Evolutionary conservation across 2,113 vertebrate species (phyloP).

Genomic region (Dipodomys stephensi): DNA sequence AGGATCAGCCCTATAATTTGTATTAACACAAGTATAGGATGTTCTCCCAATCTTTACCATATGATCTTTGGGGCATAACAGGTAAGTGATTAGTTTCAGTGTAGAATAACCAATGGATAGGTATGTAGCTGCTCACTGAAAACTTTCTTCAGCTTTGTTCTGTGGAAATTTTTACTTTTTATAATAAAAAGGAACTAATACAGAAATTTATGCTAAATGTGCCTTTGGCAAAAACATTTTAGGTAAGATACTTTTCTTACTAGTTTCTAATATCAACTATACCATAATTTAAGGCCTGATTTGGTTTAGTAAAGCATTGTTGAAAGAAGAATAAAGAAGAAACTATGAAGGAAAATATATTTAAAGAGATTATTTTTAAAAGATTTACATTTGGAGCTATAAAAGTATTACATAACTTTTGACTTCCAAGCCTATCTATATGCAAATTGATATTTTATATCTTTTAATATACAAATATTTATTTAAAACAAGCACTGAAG

Average conservation of each 20-base stretch:
- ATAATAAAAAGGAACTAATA: neutral
- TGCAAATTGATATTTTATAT: conserved; percentile 8
- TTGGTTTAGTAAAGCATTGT: neutral
- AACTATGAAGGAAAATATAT: neutral
- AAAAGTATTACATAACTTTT: conserved; percentile 6
- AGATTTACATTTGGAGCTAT: conserved; percentile 9
- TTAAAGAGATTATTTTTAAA: conserved; percentile 19
- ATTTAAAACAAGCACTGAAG: conserved; percentile 14
- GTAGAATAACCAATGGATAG: neutral
- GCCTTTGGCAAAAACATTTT: conserved; percentile 14
- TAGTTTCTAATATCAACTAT: conserved; percentile 3
- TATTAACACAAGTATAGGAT: neutral
- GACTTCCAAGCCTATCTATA: neutral
- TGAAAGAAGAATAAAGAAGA: neutral
- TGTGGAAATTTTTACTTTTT: neutral
- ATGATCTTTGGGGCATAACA: too few species aligned
- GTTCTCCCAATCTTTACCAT: too few species aligned
- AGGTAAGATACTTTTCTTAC: neutral
- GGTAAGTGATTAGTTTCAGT: neutral
- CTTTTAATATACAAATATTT: conserved; percentile 46
- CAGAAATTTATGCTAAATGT: neutral
- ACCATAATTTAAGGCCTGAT: neutral
- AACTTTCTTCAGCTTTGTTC: neutral
- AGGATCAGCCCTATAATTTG: neutral
- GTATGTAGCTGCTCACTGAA: neutral